A percentile compares a stretch with the other conserved stretches of the same genome.
Conservation (phyloP, 2,888 invertebrate genomes). For the Maniola hyperantus region DNA sequence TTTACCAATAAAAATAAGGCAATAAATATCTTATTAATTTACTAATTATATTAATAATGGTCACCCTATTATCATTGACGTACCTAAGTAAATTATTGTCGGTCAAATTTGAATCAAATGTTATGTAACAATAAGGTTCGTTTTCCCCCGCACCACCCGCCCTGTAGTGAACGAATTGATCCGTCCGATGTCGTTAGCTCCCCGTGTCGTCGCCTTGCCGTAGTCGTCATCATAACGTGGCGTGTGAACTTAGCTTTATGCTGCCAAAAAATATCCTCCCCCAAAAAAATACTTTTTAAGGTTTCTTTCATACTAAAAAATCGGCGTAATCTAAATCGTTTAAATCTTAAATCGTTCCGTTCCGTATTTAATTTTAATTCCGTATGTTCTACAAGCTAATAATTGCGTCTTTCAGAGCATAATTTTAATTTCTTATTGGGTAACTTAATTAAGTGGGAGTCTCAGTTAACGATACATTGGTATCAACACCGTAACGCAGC, state of each 20-base stretch:
- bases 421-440: too few species aligned
- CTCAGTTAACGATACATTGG: too few species aligned
- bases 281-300: not conserved
- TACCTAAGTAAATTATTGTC: slow-evolving; percentile 7
- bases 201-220: slow-evolving; percentile 59
- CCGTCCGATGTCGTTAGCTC: slow-evolving; percentile 74
- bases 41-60: slow-evolving; percentile 6
- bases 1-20: slow-evolving; percentile 17
- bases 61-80: slow-evolving; percentile 10
- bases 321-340: too few species aligned
- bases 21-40: slow-evolving; percentile 3
- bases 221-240: slow-evolving; percentile 44
- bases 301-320: too few species aligned
- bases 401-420: too few species aligned
- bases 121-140: slow-evolving; percentile 32
- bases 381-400: too few species aligned
- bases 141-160: slow-evolving; percentile 41
- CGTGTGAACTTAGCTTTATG: slow-evolving; percentile 39
- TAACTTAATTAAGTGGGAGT: too few species aligned
- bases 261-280: not conserved
- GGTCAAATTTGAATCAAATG: slow-evolving; percentile 12
- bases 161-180: slow-evolving; percentile 68
- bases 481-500: too few species aligned
- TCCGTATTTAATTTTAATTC: too few species aligned
- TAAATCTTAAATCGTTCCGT: too few species aligned